Conservation (phyloP, 2,113 vertebrate genomes). For the Lamprotornis superbus region DNA sequence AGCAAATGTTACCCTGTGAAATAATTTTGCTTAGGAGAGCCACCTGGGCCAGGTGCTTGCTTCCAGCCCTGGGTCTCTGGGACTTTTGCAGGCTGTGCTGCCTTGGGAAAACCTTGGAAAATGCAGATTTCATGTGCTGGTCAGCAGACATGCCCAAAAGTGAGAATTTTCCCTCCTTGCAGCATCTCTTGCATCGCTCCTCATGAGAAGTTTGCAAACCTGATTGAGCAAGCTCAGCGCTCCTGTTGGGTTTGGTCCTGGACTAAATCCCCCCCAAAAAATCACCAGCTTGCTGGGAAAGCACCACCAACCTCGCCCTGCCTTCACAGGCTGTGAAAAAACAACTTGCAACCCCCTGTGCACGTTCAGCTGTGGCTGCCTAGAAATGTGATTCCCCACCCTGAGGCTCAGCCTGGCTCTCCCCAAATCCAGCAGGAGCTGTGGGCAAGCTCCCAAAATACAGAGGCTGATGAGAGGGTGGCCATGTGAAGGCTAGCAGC, state of each 20-base stretch:
- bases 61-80: background rate
- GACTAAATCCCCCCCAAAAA: background rate
- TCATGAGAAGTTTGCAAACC: background rate
- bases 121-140: background rate
- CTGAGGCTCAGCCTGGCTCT: fast-evolving
- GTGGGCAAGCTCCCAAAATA: background rate
- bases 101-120: conserved; percentile 10
- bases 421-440: background rate
- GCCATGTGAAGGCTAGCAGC: background rate
- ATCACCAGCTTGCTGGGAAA: background rate
- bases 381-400: background rate
- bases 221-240: background rate
- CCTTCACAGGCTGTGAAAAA: background rate
- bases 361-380: background rate
- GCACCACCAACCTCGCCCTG: background rate
- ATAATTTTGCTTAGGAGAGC: background rate
- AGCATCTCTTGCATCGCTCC: background rate
- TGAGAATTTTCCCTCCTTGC: background rate
- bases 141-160: background rate
- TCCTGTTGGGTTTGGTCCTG: background rate
- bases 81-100: background rate
- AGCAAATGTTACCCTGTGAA: background rate
- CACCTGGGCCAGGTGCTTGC: background rate
- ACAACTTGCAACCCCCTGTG: background rate
- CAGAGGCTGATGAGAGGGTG: background rate